These are phyloP conservation scores for Dasyprocta punctata DNA, from an alignment of 2,113 vertebrate species.

Conservation along the genomic window DNA sequence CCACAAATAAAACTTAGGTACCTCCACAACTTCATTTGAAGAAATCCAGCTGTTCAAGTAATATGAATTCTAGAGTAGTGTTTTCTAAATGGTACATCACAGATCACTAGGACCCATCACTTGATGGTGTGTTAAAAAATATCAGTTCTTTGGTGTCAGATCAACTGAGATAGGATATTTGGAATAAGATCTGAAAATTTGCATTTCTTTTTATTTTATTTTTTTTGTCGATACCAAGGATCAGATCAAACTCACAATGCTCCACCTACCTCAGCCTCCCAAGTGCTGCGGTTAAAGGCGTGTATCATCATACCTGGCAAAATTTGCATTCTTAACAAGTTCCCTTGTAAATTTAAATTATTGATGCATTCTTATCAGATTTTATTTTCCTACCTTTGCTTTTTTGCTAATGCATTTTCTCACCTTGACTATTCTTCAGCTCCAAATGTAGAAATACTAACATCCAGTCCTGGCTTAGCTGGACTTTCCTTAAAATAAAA, in stretches of 20 bases:
- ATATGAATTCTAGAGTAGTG: background rate
- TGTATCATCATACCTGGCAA: no score
- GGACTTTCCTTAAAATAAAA: background rate
- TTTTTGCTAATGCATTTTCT: background rate
- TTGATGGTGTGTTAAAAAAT: background rate
- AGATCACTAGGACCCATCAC: background rate
- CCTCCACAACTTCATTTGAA: background rate
- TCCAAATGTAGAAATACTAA: background rate
- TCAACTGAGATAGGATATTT: background rate
- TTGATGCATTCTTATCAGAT: background rate
- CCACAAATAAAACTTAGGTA: background rate
- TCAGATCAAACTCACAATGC: no score
- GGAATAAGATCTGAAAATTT: background rate
- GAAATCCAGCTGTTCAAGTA: background rate
- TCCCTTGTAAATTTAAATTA: background rate
- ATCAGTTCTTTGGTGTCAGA: background rate
- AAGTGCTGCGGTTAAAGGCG: no score
- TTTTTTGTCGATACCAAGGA: no score
- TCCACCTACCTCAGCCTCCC: no score
- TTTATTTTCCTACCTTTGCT: background rate
- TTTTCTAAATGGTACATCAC: background rate
- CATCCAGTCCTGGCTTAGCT: background rate
- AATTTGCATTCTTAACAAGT: background rate
- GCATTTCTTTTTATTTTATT: no score
- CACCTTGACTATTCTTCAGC: background rate